Conservation (phyloP, 2,797 vertebrate genomes). For the Natrix natrix region DNA sequence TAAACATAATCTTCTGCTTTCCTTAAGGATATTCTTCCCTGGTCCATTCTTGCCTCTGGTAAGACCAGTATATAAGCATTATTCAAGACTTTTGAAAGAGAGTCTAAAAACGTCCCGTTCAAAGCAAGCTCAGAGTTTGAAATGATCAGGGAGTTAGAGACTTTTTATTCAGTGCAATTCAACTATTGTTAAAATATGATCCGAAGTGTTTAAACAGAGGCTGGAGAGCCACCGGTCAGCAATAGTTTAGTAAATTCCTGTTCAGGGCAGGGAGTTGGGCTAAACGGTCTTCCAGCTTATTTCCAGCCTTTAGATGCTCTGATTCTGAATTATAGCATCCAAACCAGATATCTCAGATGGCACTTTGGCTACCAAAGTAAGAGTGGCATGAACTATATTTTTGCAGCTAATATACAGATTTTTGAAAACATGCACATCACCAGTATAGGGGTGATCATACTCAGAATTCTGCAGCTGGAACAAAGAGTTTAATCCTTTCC, state of each 20-base stretch:
- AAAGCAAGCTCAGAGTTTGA: not conserved
- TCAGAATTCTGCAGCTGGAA: not conserved
- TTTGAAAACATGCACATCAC: not conserved
- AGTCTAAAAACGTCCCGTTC: not conserved
- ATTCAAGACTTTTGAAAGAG: not conserved
- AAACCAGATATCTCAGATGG: not conserved
- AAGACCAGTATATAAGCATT: not conserved
- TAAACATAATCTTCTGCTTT: not conserved
- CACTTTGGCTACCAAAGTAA: no score
- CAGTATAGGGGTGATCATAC: not conserved
- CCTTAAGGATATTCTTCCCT: not conserved
- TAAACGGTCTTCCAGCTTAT: not conserved
- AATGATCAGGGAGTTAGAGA: not conserved
- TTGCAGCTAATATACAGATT: not conserved
- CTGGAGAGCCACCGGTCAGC: not conserved
- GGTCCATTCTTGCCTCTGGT: not conserved
- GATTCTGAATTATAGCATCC: not conserved
- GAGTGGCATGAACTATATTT: not conserved
- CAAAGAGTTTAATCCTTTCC: not conserved
- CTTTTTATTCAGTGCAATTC: not conserved
- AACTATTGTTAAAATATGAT: not conserved
- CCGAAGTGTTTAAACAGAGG: not conserved
- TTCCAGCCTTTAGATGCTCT: not conserved
- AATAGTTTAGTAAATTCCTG: not conserved
- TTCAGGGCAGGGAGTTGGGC: not conserved